Evolutionary conservation across 2,797 vertebrate species (phyloP).

Genomic region (Heliangelus exortis): DNA sequence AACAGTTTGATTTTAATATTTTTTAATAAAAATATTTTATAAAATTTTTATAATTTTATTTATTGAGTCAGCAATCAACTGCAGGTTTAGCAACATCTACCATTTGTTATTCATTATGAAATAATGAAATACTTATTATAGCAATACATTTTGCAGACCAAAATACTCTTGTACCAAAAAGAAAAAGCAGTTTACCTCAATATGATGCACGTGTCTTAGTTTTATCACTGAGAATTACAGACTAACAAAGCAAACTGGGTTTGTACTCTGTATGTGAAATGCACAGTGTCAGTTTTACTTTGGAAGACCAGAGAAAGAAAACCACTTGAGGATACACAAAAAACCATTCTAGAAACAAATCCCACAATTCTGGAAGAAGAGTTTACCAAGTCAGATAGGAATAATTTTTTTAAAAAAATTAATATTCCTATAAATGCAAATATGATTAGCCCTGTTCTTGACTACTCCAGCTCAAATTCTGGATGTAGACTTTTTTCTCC

Average conservation of each 20-base stretch:
- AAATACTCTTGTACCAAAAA: background rate
- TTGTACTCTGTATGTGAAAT: background rate
- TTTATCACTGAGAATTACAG: background rate
- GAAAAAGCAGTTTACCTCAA: background rate
- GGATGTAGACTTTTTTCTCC: background rate
- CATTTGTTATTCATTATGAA: background rate
- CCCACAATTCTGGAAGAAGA: background rate
- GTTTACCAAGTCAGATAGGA: background rate
- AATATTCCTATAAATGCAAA: background rate
- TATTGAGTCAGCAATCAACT: background rate
- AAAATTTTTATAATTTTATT: background rate
- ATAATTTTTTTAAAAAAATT: background rate
- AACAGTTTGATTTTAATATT: background rate
- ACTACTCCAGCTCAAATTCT: background rate
- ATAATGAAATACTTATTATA: rapidly evolving
- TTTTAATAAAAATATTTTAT: no score
- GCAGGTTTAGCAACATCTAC: background rate
- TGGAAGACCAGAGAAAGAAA: background rate
- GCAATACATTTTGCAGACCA: background rate
- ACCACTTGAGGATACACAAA: background rate
- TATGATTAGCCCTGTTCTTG: background rate
- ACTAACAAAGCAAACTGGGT: background rate
- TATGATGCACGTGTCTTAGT: background rate
- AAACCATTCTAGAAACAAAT: background rate
- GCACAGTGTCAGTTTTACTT: background rate